Base-by-base conservation (phyloP, 1,140 invertebrate species). In the Amyelois transitella region DNA sequence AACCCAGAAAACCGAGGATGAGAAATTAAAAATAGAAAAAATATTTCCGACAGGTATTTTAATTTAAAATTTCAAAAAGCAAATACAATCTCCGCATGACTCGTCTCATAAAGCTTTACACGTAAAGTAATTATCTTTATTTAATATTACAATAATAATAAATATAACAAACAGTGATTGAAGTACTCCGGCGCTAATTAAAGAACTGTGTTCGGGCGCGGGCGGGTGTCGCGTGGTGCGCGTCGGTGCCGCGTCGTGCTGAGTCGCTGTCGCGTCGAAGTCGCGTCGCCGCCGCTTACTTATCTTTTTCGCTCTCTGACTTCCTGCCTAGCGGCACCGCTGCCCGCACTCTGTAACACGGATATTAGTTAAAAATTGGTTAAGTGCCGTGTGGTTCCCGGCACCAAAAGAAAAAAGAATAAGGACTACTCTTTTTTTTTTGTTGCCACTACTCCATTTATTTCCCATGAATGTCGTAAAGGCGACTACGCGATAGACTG, bases 271-370 rank as follows among this genome's bases (percentile, higher is more conserved):
- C 52, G 32, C 60, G 45, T 21, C 18, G 18, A 19, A n/a, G 18
- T 48, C 32, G 45, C 43, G 18, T 10, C 25, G 10, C 38, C 58
- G 12, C 25, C 64, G 25, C 58, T 90, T 95, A 96, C 91, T 96
- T 94, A 86, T 96, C 94, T 90, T 95, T 95, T 65, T 92, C 90
- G 70, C 93, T 92, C 70, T 93, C 93, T 66, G 93, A 91, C 90
- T 97, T 97, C 90, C 96, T 96, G 66, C 94, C 95, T 86, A 97
- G 93, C 56, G 96, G 97, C 81, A 98, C 93, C 60, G 96, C 95
- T 63, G 94, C 94, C 85, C 95, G 95, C 66, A 97, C 93, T 88
- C 96, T 98, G 89, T 12, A 91, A 91, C 61, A 59, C 18, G 6
- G n/a, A n/a, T n/a, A n/a, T n/a, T n/a, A n/a, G n/a, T n/a, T n/a